These are phyloP conservation scores for Hirtodrosophila histrioides DNA, from an alignment of 2,888 invertebrate genomes.

Conservation along the genomic window DNA sequence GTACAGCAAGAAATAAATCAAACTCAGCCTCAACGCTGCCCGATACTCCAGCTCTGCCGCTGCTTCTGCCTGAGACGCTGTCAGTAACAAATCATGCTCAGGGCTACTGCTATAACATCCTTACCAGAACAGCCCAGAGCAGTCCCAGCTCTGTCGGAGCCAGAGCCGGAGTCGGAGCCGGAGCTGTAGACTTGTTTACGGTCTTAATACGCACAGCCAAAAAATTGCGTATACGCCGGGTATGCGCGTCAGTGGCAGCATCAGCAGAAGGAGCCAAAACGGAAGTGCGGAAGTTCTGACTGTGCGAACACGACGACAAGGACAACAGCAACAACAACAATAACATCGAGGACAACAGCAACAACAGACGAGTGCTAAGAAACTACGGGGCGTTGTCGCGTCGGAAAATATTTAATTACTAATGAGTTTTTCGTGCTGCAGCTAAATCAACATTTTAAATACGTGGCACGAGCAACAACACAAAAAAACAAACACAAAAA, in stretches of 20 bases:
- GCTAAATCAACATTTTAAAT: constrained; percentile 63
- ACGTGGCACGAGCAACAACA: constrained; percentile 27
- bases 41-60: constrained; percentile 16
- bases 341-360: constrained; percentile 10
- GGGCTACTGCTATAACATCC: constrained; percentile 61
- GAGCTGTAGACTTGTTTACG: constrained; percentile 68
- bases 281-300: constrained; percentile 68
- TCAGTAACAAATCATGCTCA: constrained; percentile 80
- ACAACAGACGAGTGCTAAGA: constrained; percentile 46
- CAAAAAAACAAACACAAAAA: constrained; percentile 7
- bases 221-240: constrained; percentile 73
- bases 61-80: constrained; percentile 73
- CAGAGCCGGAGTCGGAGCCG: constrained; percentile 29
- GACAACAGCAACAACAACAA: constrained; percentile 23
- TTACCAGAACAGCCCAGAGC: constrained; percentile 2
- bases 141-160: constrained; percentile 47
- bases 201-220: constrained; percentile 69
- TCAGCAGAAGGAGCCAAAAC: constrained; percentile 44
- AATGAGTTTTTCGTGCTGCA: constrained; percentile 76
- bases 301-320: constrained; percentile 68
- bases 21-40: constrained; percentile 59
- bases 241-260: constrained; percentile 42
- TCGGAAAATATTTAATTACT: constrained; percentile 78
- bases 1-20: constrained; percentile 80
- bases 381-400: constrained; percentile 73